Evolutionary conservation across 2,888 invertebrate genomes (phyloP).

Genomic region (Dryobota labecula): DNA sequence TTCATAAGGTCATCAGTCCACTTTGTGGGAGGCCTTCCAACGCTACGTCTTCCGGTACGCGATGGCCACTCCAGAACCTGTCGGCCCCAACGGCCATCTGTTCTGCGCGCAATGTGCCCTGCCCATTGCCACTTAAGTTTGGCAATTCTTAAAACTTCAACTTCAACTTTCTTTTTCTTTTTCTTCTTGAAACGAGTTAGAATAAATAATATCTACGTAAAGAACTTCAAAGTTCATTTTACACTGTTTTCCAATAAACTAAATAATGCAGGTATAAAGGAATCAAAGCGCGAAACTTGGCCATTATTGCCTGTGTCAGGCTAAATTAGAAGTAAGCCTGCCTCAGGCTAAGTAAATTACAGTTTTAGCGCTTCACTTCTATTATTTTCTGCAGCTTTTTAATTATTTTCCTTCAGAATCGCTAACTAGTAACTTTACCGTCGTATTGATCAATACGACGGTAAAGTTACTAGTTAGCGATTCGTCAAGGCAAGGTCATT

Average conservation of each 20-base stretch:
- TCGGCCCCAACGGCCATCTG: too few relatives aligned
- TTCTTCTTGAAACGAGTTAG: too few relatives aligned
- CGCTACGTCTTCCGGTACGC: too few relatives aligned
- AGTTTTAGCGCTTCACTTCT: conserved; percentile 67
- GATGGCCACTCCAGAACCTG: too few relatives aligned
- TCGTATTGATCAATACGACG: conserved; percentile 12
- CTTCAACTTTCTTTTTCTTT: too few relatives aligned
- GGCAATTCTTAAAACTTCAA: too few relatives aligned
- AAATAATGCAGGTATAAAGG: conserved; percentile 38
- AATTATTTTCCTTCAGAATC: conserved; percentile 28
- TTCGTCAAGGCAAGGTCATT: too few relatives aligned
- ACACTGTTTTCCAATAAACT: conserved; percentile 16
- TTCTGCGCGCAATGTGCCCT: too few relatives aligned
- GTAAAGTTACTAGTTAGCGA: too few relatives aligned
- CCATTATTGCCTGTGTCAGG: conserved; percentile 57
- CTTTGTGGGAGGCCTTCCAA: too few relatives aligned
- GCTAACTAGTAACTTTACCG: conserved; percentile 24
- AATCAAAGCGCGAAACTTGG: conserved; percentile 45
- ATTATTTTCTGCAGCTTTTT: conserved; percentile 33
- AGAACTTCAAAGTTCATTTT: neutral
- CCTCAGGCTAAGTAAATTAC: conserved; percentile 71
- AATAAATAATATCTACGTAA: neutral
- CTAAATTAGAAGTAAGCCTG: conserved; percentile 69
- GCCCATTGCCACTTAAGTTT: too few relatives aligned
- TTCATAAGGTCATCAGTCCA: too few relatives aligned